phyloP scores from a whole-genome alignment of 2,797 vertebrate genomes.

The Galago senegalensis region DNA sequence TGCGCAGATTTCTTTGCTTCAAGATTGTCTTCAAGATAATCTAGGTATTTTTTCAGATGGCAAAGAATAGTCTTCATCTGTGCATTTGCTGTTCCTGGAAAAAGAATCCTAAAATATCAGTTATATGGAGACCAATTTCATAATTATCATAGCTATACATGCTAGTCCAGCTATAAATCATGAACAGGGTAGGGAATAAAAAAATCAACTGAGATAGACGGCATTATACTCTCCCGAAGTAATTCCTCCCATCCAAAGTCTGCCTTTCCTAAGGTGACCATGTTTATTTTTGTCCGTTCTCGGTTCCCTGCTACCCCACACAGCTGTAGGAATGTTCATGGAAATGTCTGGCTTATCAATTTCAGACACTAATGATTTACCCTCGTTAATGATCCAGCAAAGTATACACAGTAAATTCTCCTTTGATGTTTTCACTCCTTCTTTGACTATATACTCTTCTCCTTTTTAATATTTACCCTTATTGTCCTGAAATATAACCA shows the following conservation, averaged over 20 bases:
- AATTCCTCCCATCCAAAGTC: neutral
- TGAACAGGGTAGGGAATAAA: neutral
- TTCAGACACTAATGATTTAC: neutral
- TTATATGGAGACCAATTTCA: constrained; percentile 4
- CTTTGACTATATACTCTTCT: neutral
- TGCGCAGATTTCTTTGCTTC: neutral
- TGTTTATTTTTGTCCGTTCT: neutral
- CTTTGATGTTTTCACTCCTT: neutral
- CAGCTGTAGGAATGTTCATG: no score
- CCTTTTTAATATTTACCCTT: neutral
- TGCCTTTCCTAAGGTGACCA: neutral
- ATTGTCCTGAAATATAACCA: neutral
- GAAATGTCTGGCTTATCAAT: neutral
- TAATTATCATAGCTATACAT: neutral
- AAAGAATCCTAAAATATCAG: neutral
- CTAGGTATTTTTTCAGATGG: neutral
- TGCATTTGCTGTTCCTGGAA: neutral
- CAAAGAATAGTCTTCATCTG: neutral
- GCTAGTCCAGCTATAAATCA: neutral
- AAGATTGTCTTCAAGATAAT: constrained; percentile 5
- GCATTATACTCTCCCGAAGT: neutral
- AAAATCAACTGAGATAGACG: neutral
- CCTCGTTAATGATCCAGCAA: neutral
- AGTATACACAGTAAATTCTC: neutral
- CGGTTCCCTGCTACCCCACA: no score